These are phyloP conservation scores for Sebastes taczanowskii DNA, from an alignment of 2,797 vertebrate species.

Conservation along the genomic window DNA sequence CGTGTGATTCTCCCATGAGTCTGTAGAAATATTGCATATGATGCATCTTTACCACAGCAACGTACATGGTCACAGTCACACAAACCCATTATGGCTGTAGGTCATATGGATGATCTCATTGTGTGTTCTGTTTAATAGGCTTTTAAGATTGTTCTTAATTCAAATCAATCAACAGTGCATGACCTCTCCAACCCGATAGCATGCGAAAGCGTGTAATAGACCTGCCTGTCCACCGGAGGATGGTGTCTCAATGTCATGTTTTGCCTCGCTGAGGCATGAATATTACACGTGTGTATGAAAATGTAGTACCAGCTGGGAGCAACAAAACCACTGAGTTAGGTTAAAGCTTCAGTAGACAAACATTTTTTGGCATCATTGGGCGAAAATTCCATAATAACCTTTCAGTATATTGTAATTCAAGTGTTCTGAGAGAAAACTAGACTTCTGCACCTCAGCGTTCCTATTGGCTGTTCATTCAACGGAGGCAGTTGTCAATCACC, in stretches of 20 bases:
- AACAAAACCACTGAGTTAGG: neutral
- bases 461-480: too few species aligned
- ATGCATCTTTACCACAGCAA: conserved; percentile 26
- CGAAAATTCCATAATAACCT: too few species aligned
- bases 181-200: neutral
- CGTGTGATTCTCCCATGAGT: neutral
- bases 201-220: too few species aligned
- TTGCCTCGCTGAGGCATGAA: neutral
- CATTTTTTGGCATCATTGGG: too few species aligned
- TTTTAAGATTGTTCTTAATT: neutral
- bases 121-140: neutral
- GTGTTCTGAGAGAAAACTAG: too few species aligned
- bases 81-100: neutral
- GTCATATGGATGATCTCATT: neutral
- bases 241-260: neutral
- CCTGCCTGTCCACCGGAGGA: too few species aligned
- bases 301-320: too few species aligned
- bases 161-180: neutral
- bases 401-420: too few species aligned
- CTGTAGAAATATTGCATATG: neutral
- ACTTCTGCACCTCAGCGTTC: too few species aligned
- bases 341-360: neutral
- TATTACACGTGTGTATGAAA: neutral
- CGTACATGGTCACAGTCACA: neutral
- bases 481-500: too few species aligned